A percentile compares a stretch with the other conserved stretches of the same genome.
Conservation (phyloP, 2,113 vertebrate genomes). For the Microtus oregoni region DNA sequence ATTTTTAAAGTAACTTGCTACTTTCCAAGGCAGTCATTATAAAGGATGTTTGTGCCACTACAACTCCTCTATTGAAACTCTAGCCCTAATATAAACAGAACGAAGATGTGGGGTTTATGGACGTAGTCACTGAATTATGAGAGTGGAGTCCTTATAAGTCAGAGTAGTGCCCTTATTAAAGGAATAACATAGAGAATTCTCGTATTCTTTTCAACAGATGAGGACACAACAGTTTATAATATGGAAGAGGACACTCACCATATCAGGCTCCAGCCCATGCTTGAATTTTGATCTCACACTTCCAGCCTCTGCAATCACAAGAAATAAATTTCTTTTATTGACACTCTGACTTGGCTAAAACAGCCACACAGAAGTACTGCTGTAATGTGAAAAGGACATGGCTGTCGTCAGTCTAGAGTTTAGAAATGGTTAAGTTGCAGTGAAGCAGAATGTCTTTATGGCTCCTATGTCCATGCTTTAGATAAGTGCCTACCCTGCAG, state of each 20-base stretch:
- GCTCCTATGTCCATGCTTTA: background rate
- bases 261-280: background rate
- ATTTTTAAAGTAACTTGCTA: background rate
- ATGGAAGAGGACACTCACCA: background rate
- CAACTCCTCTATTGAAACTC: background rate
- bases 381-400: background rate
- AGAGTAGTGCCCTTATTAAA: background rate
- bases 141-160: background rate
- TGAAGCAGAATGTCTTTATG: background rate
- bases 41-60: background rate
- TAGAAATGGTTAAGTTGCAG: background rate
- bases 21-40: background rate
- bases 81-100: background rate
- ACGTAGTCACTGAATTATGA: background rate
- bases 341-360: background rate
- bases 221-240: background rate
- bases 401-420: background rate
- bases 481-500: background rate
- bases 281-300: background rate
- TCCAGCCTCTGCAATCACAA: background rate
- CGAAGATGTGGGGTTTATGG: background rate
- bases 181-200: background rate
- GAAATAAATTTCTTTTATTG: background rate
- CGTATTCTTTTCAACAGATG: background rate
- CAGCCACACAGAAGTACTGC: background rate